Percentiles rank a stretch among this genome's conserved stretches.
These are phyloP conservation scores for Campylomormyrus numenius DNA, from an alignment of 2,113 vertebrate genomes.

Conservation along the genomic window DNA sequence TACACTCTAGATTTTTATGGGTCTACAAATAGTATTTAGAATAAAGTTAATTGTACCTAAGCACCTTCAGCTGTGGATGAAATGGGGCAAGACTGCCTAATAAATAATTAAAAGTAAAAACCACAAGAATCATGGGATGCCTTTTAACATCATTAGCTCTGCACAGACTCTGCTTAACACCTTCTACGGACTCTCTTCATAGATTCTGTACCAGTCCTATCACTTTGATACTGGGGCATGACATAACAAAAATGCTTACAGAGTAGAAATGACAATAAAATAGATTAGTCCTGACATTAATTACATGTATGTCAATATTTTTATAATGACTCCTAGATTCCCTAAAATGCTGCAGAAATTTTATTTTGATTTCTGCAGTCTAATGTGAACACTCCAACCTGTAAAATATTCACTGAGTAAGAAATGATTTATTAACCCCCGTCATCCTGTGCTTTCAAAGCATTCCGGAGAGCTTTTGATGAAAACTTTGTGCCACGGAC, in stretches of 20 bases:
- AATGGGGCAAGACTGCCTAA: constrained; percentile 29
- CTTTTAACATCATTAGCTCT: constrained; percentile 13
- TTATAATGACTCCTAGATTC: background rate
- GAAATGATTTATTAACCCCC: background rate
- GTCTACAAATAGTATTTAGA: constrained; percentile 50
- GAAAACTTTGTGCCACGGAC: background rate
- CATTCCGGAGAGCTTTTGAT: background rate
- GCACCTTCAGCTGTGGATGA: constrained; percentile 53
- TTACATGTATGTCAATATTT: background rate
- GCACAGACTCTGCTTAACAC: background rate
- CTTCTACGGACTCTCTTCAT: background rate
- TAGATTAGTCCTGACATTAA: background rate
- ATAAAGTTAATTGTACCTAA: constrained; percentile 52
- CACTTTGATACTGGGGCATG: background rate
- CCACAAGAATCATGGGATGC: constrained; percentile 17
- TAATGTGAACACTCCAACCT: background rate
- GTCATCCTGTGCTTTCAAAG: background rate
- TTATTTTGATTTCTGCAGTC: background rate
- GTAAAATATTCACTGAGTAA: background rate
- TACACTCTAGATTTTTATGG: constrained; percentile 49
- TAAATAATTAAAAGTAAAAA: constrained; percentile 37
- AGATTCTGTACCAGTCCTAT: background rate
- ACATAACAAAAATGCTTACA: background rate
- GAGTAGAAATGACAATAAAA: background rate
- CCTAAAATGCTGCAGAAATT: background rate